Evolutionary conservation across 2,797 vertebrate species (phyloP), one percentile per base, ranked within the genome.

Genomic region (Clarias pachynema): DNA sequence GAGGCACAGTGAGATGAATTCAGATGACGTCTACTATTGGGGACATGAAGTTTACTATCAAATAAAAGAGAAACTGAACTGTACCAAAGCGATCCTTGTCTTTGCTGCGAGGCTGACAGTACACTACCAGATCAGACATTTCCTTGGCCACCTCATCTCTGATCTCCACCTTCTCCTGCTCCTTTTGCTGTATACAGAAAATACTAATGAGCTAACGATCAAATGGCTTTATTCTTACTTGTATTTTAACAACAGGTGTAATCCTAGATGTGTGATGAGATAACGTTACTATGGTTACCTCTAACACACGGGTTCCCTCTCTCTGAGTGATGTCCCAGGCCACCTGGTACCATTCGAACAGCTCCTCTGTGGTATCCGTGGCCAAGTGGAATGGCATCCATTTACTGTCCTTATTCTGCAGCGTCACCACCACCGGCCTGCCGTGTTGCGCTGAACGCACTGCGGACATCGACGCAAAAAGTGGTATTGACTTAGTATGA

Each of bases 101-200:
- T 92, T 99, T 98, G 95, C 97, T 99, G 86, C 96, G 96, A 0
- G 98, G 98, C 85, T 97, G 97, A 94, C 98, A 99, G 93, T 99
- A 99, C 70, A 99, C 96, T 18, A 98, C 98, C 89, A 99, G 86
- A 91, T 99, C 98, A 0, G 98, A 99, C 92, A 99, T 97, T 92
- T 99, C 98, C 78, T 96, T 97, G 88, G 98, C 97, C 84, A 99
- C 97, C 57, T 95, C 95, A 2, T 96, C 96, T 89, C 95, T 97
- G 94, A 94, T 97, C 93, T 99, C 97, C 92, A 96, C 96, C 88
- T 97, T 95, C 82, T 91, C 95, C 91, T 96, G 95, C 91, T 95
- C 93, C 79, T 40, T 91, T 88, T 93, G 93, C 95, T 96, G 90
- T 75, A 74, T 79, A 86, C n/a, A 0, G 29, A 89, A 90, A 70